Percentiles rank a stretch among this genome's conserved stretches.
These are phyloP conservation scores for Cremastobaeus sp. DNA, from an alignment of 2,888 invertebrate genomes.

Conservation along the genomic window DNA sequence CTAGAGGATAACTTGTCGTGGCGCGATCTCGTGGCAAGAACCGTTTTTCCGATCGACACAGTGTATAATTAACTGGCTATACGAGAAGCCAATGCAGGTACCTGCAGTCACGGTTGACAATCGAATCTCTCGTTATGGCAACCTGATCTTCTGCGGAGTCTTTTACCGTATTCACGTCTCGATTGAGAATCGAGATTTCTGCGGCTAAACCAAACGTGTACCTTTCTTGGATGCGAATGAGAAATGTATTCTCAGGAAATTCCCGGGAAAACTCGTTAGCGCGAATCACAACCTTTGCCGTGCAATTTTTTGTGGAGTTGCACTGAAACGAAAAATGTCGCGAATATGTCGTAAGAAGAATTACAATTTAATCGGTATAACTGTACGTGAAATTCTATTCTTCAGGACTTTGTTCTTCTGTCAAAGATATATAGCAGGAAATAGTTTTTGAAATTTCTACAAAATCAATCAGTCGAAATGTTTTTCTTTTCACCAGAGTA, in stretches of 20 bases:
- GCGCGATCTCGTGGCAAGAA: constrained; percentile 57
- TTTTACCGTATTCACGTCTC: constrained; percentile 64
- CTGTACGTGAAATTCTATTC: constrained; percentile 15
- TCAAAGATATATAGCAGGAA: too few species aligned
- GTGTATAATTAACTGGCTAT: constrained; percentile 60
- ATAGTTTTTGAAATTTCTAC: too few species aligned
- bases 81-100: constrained; percentile 61
- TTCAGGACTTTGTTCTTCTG: constrained; percentile 11
- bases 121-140: constrained; percentile 66
- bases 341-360: constrained; percentile 43
- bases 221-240: constrained; percentile 59
- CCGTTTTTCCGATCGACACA: constrained; percentile 59
- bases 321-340: constrained; percentile 30
- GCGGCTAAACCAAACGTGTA: constrained; percentile 51
- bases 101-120: constrained; percentile 63
- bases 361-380: constrained; percentile 54
- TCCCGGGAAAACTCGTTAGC: constrained; percentile 62
- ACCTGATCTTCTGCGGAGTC: constrained; percentile 63
- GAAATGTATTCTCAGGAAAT: constrained; percentile 61
- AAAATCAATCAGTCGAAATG: too few species aligned
- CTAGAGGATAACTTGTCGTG: constrained; percentile 44
- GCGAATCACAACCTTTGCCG: constrained; percentile 52
- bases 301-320: constrained; percentile 31
- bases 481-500: too few species aligned
- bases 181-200: constrained; percentile 65